Evolutionary conservation across 2,888 invertebrate genomes (phyloP), one percentile per base, ranked within the genome.

Genomic region (Oscheius onirici): DNA sequence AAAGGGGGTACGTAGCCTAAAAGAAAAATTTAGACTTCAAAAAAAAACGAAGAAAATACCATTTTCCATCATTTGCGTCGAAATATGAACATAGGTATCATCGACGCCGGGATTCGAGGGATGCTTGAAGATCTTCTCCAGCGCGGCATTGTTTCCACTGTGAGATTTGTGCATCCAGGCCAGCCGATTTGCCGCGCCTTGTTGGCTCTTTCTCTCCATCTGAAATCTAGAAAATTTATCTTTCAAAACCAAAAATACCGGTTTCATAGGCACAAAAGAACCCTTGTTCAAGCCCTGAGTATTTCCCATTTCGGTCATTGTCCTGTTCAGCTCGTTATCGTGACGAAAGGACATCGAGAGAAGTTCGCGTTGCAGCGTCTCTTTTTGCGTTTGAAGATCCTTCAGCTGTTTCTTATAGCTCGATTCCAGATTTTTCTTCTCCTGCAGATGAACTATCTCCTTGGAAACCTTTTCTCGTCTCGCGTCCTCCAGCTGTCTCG

Each of bases 401-500:
- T 49, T 26, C 46, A 63, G 3, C 17, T 63, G 49, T 26, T 63
- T 49, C 15, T 63, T 63, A 20, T n/a, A 49, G 10, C 15, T 34
- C 28, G 17, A 2, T 49, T 63, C 63, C 13, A 63, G 5, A 1
- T 20, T 22, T 24, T 34, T 63, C 49, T 63, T 63, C 46, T 63
- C 63, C 34, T 63, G 28, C 13, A 49, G 28, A 63, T 63, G 63
- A 0, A 15, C 60, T 22, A 43, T 60, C 24, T 60, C 60, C 20
- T 49, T 63, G 15, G 63, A 13, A 26, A 51, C 63, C 26, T 46
- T 63, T 34, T 63, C 63, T 10, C 49, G 13, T 34, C 49, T 63
- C 2, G n/a, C 49, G n/a, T 63, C 63, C 26, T 63, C 60, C 26
- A 52, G 44, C 44, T 74, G 71, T 26, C 61, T 41, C 46, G 57